Conservation (phyloP, 2,113 vertebrate species). For the Sceloporus tristichus region DNA sequence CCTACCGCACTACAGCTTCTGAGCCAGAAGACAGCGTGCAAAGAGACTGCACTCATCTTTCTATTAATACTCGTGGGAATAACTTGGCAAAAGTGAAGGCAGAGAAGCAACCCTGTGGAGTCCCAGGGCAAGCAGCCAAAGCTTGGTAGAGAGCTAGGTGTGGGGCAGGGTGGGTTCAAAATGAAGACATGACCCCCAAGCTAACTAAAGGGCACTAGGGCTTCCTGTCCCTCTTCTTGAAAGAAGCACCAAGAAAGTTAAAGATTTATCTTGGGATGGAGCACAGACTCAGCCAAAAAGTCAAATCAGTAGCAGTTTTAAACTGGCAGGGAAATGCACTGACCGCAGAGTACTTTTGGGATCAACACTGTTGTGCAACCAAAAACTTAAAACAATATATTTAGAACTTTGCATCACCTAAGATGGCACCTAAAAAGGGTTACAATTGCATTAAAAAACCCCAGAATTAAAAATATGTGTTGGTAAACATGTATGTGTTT, state of each 20-base stretch:
- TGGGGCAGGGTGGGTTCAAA: neutral
- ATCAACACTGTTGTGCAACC: neutral
- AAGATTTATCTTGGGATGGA: neutral
- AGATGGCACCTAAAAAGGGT: neutral
- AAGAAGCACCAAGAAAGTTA: neutral
- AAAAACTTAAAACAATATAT: neutral
- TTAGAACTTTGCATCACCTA: neutral
- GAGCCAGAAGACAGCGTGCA: neutral
- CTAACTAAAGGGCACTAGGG: neutral
- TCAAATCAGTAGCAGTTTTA: neutral
- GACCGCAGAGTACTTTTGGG: neutral
- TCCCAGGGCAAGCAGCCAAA: slow-evolving; percentile 19
- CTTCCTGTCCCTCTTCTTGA: neutral
- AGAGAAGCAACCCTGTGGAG: neutral
- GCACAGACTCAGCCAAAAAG: neutral
- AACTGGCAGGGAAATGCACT: neutral
- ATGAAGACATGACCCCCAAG: neutral
- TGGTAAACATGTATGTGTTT: too few relatives aligned
- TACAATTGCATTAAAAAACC: neutral
- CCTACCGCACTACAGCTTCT: neutral
- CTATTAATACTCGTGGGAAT: slow-evolving; percentile 40
- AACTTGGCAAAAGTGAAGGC: slow-evolving; percentile 12
- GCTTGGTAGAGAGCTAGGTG: neutral
- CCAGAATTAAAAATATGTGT: neutral
- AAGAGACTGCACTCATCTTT: slow-evolving; percentile 18